Evolutionary conservation across 2,113 vertebrate genomes (phyloP).

Genomic region (Lucifuga dentata): DNA sequence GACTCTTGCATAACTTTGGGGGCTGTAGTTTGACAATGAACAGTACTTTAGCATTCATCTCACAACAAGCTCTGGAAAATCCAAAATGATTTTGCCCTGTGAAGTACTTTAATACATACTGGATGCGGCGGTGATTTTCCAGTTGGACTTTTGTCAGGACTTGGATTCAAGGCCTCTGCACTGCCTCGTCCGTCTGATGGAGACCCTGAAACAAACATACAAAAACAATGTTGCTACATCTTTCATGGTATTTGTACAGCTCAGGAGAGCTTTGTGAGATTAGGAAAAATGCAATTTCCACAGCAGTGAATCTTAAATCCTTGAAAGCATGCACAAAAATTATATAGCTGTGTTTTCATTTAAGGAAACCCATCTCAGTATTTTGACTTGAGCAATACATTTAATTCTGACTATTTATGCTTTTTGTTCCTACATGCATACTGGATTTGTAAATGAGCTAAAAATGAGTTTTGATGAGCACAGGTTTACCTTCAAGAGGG

Average conservation of each 20-base stretch:
- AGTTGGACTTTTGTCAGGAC: conserved; percentile 81
- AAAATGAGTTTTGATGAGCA: not conserved
- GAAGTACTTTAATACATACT: conserved; percentile 26
- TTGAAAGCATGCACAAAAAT: not conserved
- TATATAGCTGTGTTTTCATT: not conserved
- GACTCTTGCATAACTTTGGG: too few relatives aligned
- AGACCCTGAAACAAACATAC: conserved; percentile 76
- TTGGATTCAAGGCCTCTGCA: conserved; percentile 90
- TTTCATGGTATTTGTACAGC: too few relatives aligned
- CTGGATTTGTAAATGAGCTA: too few relatives aligned
- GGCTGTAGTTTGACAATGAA: too few relatives aligned
- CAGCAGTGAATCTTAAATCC: not conserved
- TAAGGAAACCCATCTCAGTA: too few relatives aligned
- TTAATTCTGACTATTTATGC: too few relatives aligned
- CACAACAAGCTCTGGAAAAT: too few relatives aligned
- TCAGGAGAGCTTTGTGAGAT: too few relatives aligned
- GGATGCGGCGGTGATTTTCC: conserved; percentile 1
- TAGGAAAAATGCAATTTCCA: too few relatives aligned
- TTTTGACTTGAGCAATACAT: too few relatives aligned
- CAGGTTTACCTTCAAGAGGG: conserved; percentile 78
- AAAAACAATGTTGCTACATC: not conserved
- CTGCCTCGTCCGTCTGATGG: conserved; percentile 83
- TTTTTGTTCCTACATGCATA: too few relatives aligned
- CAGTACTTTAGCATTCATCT: too few relatives aligned
- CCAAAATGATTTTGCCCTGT: not conserved